Evolutionary conservation across 2,113 vertebrate genomes (phyloP).

Genomic region (Macaca fascicularis): DNA sequence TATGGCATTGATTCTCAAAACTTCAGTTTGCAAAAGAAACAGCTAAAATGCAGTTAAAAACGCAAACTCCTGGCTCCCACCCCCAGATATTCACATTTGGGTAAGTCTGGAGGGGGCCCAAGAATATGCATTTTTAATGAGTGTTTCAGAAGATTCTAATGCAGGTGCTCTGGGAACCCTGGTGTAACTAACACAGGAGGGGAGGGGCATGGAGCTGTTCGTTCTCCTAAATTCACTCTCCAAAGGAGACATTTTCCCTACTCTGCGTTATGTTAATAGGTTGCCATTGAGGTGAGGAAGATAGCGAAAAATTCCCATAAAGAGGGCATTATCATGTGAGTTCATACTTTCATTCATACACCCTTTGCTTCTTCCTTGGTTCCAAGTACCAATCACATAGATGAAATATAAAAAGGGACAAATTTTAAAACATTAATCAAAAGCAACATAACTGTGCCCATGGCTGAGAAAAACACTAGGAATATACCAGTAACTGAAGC

Average conservation of each 20-base stretch:
- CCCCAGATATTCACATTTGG: neutral
- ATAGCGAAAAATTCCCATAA: neutral
- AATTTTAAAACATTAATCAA: neutral
- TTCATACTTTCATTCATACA: neutral
- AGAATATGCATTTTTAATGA: neutral
- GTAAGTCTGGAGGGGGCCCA: neutral
- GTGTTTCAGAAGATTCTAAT: neutral
- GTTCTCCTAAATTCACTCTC: neutral
- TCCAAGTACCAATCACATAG: neutral
- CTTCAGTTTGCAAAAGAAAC: neutral
- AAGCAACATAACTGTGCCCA: neutral
- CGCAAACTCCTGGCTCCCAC: neutral
- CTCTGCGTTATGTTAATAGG: rapidly evolving
- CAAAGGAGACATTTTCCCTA: neutral
- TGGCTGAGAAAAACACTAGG: neutral
- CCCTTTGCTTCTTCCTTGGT: neutral
- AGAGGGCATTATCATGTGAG: neutral
- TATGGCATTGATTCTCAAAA: neutral
- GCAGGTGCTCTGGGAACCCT: neutral
- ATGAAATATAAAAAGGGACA: neutral
- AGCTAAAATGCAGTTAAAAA: neutral
- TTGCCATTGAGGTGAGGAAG: neutral
- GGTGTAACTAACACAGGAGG: neutral
- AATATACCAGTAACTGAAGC: neutral
- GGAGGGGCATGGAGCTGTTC: neutral